These are phyloP conservation scores for Xiphorhynchus erythropygius DNA, from an alignment of 2,797 vertebrate genomes.

Conservation along the genomic window DNA sequence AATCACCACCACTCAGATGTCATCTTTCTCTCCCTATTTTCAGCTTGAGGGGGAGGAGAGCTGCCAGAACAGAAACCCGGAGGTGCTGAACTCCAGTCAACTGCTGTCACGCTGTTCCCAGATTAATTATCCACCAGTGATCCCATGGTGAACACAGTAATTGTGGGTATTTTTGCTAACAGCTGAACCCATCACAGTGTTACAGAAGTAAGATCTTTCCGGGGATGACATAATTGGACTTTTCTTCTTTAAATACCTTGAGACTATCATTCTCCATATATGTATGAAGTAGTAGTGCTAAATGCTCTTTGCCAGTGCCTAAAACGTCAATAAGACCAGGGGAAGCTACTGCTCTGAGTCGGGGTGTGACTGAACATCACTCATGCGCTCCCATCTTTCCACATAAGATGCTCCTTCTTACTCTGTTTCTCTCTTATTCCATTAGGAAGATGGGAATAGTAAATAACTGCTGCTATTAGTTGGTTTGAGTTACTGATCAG, in stretches of 20 bases:
- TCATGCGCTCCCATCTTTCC: neutral
- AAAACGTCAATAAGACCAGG: neutral
- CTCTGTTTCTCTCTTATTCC: neutral
- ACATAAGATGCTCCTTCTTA: neutral
- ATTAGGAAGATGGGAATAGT: neutral
- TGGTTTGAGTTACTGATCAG: neutral
- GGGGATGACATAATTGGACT: neutral
- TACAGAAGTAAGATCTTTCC: neutral
- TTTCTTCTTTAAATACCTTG: conserved; percentile 19
- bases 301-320: neutral
- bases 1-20: conserved; percentile 47
- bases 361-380: fast-evolving
- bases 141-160: neutral
- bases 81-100: conserved; percentile 36
- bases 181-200: neutral
- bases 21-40: conserved; percentile 34
- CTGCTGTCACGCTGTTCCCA: conserved; percentile 9
- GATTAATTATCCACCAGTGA: neutral
- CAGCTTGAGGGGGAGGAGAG: conserved; percentile 28
- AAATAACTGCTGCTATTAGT: neutral
- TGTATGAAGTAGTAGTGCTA: neutral
- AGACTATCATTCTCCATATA: neutral
- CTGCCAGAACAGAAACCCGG: conserved; percentile 21
- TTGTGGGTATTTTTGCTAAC: neutral
- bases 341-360: neutral